Percentiles rank a stretch among this genome's conserved stretches.
phyloP scores from a whole-genome alignment of 2,797 vertebrate species.

The Scolopax rusticola region DNA sequence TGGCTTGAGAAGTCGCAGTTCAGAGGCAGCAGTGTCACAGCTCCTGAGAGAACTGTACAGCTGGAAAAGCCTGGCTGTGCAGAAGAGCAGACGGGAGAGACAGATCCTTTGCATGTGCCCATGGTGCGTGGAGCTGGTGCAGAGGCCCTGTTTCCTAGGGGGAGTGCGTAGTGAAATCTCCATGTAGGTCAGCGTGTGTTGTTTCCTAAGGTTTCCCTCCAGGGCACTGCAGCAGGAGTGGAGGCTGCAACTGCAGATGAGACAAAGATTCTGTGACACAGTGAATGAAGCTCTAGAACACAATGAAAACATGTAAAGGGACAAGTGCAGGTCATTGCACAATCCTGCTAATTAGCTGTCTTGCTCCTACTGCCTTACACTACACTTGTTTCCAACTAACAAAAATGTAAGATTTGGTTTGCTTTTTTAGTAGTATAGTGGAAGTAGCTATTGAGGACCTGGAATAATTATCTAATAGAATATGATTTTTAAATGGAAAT shows the following conservation, averaged over 20 bases:
- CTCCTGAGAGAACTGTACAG: background rate
- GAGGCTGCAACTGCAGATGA: background rate
- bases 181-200: background rate
- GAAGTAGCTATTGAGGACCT: background rate
- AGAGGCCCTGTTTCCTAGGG: background rate
- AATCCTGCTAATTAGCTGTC: background rate
- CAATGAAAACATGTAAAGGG: background rate
- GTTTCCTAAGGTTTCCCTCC: background rate
- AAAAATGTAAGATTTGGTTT: background rate
- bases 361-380: background rate
- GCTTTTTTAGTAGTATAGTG: background rate
- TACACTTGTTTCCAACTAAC: background rate
- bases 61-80: background rate
- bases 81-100: background rate
- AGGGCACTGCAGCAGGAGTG: background rate
- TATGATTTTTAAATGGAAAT: slow-evolving; percentile 24
- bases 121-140: background rate
- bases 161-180: background rate
- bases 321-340: background rate
- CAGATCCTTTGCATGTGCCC: background rate
- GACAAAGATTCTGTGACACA: background rate
- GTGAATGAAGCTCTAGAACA: background rate
- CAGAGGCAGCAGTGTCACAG: background rate
- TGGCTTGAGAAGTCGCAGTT: background rate
- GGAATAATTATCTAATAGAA: background rate